Evolutionary conservation across 2,113 vertebrate genomes (phyloP), one percentile per base, ranked within the genome.

Genomic region (Actenoides lindsayi): DNA sequence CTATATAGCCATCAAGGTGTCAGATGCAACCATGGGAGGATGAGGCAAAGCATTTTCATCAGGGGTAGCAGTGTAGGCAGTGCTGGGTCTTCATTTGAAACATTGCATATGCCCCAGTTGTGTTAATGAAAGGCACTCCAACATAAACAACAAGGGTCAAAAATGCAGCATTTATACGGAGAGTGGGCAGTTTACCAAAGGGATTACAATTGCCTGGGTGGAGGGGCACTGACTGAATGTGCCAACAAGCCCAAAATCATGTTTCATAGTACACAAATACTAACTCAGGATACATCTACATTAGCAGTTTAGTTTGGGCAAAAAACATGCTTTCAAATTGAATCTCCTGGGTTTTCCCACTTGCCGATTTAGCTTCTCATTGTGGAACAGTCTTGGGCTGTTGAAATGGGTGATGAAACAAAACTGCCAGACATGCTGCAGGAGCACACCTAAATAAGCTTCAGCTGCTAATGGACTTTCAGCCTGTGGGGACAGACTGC

Each of bases 81-180:
- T 51, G 14, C 39, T 68, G 42, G 14, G 3, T 24, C 37, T 78
- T 51, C 23, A 21, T 70, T 70, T 0, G 3, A 77, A 90, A 70
- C 4, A 3, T 16, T 1, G 3, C 24, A 10, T 25, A 20, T 1
- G 1, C 13, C 21, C 24, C 6, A 2, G 10, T 74, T 44, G 4
- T 69, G 10, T 46, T 67, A 39, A 35, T 75, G 56, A 82, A 87
- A 83, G 21, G 11, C 23, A 5, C 30, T 48, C 42, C 10, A 92
- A 5, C 10, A 3, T 18, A 33, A 57, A 13, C 25, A 68, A 10
- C 3, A 12, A 73, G 35, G 28, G 13, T 69, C 42, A 87, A 65
- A 71, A 89, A 60, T 25, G 20, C 42, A 76, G 16, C 0, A 1
- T 4, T 13, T 10, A 9, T 90, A 15, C 0, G 0, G 37, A 46